Conservation (phyloP, 1,140 invertebrate species). For the Geopemphigus sp. region DNA sequence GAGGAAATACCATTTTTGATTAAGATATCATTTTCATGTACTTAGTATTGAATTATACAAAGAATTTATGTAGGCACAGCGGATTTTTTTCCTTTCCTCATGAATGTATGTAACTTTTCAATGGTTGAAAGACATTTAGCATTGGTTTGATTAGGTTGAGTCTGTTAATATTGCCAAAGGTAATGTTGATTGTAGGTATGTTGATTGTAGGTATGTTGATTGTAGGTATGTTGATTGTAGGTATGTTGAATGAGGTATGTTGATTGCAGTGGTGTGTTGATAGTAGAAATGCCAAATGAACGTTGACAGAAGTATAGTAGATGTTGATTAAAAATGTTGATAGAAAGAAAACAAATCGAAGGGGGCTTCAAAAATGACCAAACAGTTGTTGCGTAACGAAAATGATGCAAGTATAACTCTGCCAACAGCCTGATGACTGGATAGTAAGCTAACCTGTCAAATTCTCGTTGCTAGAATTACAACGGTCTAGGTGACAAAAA, state of each 20-base stretch:
- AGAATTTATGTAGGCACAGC: not conserved
- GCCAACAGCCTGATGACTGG: conserved; percentile 42
- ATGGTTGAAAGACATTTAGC: not conserved
- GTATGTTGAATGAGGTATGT: conserved; percentile 1
- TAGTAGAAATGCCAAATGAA: conserved; percentile 19
- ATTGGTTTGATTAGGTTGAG: not conserved
- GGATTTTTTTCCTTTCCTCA: not conserved
- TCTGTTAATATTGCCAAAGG: not conserved
- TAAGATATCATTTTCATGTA: not conserved
- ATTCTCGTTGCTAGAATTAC: conserved; percentile 48
- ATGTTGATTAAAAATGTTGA: conserved; percentile 34
- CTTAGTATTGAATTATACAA: not conserved
- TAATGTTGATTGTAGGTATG: not conserved
- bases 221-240: not conserved
- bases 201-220: conserved; percentile 13
- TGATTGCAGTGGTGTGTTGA: conserved; percentile 3
- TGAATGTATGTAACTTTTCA: not conserved
- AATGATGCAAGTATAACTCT: conserved; percentile 42
- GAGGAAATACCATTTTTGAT: not conserved
- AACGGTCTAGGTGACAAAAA: conserved; percentile 28
- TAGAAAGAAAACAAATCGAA: conserved; percentile 34
- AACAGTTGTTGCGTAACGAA: conserved; percentile 10
- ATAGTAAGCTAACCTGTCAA: conserved; percentile 45
- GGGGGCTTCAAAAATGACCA: conserved; percentile 28
- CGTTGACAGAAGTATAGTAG: conserved; percentile 23